Percentiles rank a stretch among this genome's conserved stretches.
Evolutionary conservation across 2,888 invertebrate species (phyloP).

Genomic region (Orthosia cruda): DNA sequence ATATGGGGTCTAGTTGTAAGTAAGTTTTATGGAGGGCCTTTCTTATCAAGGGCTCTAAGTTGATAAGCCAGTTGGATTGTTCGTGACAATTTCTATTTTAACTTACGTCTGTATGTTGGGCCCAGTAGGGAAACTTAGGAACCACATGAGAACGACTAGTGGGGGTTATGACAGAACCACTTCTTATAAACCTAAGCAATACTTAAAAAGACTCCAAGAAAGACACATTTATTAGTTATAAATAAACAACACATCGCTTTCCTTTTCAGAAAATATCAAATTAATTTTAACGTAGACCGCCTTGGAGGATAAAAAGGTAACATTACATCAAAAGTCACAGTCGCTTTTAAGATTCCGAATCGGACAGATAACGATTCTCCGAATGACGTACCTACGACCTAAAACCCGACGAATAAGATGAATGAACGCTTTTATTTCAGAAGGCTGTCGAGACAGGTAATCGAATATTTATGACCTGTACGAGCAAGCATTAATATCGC

Average conservation of each 20-base stretch:
- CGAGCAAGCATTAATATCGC: conserved; percentile 27
- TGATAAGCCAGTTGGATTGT: conserved; percentile 11
- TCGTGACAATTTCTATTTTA: background rate
- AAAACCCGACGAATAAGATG: conserved; percentile 18
- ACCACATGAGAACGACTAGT: background rate
- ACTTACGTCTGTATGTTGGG: background rate
- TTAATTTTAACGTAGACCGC: too few relatives aligned
- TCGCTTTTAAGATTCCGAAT: conserved; percentile 28
- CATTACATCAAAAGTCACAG: conserved; percentile 13
- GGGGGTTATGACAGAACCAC: background rate
- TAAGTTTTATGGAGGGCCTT: conserved; percentile 25
- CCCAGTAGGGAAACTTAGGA: background rate
- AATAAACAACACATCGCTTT: background rate
- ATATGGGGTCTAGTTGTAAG: conserved; percentile 2
- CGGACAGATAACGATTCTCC: conserved; percentile 27
- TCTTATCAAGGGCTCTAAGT: background rate
- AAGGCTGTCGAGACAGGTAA: conserved; percentile 18
- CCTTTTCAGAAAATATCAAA: too few relatives aligned
- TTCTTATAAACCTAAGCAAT: too few relatives aligned
- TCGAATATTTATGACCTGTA: conserved; percentile 51
- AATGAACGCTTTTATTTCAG: conserved; percentile 29
- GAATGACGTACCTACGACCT: conserved; percentile 42
- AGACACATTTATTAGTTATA: background rate
- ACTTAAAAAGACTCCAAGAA: background rate
- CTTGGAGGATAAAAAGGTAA: background rate